Base-by-base conservation (phyloP, 2,888 invertebrate genomes). In the Sminthurides aquaticus region DNA sequence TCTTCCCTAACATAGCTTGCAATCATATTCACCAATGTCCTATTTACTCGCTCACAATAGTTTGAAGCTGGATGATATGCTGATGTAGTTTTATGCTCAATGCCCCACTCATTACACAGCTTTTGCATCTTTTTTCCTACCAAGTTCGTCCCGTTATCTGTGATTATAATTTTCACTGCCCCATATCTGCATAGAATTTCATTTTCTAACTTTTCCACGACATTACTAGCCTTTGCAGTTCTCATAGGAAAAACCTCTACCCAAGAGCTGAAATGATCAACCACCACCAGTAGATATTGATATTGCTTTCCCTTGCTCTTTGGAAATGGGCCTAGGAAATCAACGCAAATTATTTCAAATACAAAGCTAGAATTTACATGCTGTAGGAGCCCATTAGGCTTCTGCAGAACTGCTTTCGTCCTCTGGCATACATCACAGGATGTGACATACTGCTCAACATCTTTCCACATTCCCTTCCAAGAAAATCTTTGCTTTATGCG, bases 51-150 rank as follows among this genome's bases (percentile, higher is more conserved):
- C 52, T 72, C 72, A 11, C 64, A 57, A 8, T 67, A 22, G 48
- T 73, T 71, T 1, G 62, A n/a, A 22, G 69, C 68, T 0, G 71
- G 69, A 22, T 70, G 68, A 60, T 74, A 71, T 0, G 66, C 20
- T 8, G 73, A 67, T 1, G 70, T 71, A 22, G 28, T 60, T 2
- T 60, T 64, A 3, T 72, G 67, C 2, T 67, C 59, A 18, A 68
- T 62, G 0, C 62, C 54, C 64, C 64, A 67, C 1, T n/a, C 1
- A 22, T 64, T 49, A 49, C 66, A 65, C 20, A 71, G 22, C 0
- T 57, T 56, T 18, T 55, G 5, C 20, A 70, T 60, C 1, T 67
- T 34, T 2, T 57, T 26, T 11, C 64, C 43, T 1, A 34, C 52
- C 55, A 74, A 72, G 34, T 69, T 64, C 2, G 64, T 57, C 0